phyloP scores from a whole-genome alignment of 2,113 vertebrate species.

The Calyptomena viridis region DNA sequence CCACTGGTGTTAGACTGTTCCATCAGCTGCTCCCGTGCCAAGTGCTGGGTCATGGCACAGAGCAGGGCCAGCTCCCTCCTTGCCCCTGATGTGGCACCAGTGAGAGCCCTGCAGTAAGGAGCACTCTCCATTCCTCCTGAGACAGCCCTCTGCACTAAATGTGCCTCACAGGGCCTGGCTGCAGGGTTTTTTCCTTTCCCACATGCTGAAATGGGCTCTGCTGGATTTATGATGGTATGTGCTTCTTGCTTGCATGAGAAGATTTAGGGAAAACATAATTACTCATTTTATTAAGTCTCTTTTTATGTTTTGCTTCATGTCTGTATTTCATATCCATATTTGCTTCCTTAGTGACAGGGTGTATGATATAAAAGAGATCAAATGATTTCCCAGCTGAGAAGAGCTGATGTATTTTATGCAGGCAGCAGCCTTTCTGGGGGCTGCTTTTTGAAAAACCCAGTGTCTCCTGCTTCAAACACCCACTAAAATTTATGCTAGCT shows the following conservation, averaged over 20 bases:
- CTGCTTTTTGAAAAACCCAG: background rate
- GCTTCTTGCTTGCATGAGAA: background rate
- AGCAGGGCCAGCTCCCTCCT: background rate
- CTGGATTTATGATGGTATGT: background rate
- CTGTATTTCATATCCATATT: conserved; percentile 14
- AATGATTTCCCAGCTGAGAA: conserved; percentile 25
- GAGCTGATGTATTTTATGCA: background rate
- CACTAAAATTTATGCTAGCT: background rate
- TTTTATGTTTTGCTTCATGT: conserved; percentile 1
- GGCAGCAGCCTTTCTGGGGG: background rate
- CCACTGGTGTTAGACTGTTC: background rate
- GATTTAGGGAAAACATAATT: conserved; percentile 25
- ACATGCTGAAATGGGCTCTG: background rate
- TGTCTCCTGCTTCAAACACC: background rate
- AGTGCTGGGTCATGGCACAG: background rate
- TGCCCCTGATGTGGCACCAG: background rate
- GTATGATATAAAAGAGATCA: conserved; percentile 3
- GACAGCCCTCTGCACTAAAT: background rate
- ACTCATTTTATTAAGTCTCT: conserved; percentile 37
- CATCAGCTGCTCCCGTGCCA: background rate
- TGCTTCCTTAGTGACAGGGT: background rate
- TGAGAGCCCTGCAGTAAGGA: background rate
- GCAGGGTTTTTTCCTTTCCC: background rate
- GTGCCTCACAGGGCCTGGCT: background rate
- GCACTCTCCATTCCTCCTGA: background rate